Evolutionary conservation across 2,113 vertebrate species (phyloP), one percentile per base, ranked within the genome.

Genomic region (Siniperca chuatsi): DNA sequence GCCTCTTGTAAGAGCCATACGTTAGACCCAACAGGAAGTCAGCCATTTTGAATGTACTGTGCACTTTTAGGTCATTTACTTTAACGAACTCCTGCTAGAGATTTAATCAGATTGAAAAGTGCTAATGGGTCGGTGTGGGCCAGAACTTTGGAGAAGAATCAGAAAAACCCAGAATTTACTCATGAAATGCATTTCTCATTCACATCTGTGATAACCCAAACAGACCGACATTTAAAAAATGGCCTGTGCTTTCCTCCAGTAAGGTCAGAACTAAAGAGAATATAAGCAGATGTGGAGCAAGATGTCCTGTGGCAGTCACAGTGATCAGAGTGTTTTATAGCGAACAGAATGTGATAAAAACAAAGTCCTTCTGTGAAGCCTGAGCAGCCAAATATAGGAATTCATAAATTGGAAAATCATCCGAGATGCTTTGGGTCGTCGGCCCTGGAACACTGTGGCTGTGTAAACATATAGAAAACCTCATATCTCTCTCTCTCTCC

Each of bases 341-440:
- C 44, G 76, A 82, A 73, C 55, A 80, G 42, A 73, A 52, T 6
- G 0, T n/a, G 82, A 82, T 77, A 73, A 85, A 74, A 83, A 46
- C n/a, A 20, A 76, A 82, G 66, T 48, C 46, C 61, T 13, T 40
- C 70, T 79, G 55, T 82, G 82, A 76, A 69, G 20, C 35, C 61
- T 6, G 1, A 70, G 75, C 61, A 57, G 67, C 50, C 66, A 82
- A 84, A 89, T 79, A 80, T 79, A 87, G 81, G n/a, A 82, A 74
- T 79, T 88, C 78, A 86, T 65, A 79, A 86, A 82, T 25, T 46
- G 78, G 40, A 79, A 86, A 88, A 61, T 3, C 70, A 48, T 75
- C 37, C 0, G 35, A 84, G 70, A 60, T 2, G 55, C 35, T 55
- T 35, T n/a, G 35, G 58, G 75, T 84, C 0, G 33, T 73, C 1